Evolutionary conservation across 2,888 invertebrate species (phyloP), one percentile per base, ranked within the genome.

Genomic region (Leptarthrus brevirostris): DNA sequence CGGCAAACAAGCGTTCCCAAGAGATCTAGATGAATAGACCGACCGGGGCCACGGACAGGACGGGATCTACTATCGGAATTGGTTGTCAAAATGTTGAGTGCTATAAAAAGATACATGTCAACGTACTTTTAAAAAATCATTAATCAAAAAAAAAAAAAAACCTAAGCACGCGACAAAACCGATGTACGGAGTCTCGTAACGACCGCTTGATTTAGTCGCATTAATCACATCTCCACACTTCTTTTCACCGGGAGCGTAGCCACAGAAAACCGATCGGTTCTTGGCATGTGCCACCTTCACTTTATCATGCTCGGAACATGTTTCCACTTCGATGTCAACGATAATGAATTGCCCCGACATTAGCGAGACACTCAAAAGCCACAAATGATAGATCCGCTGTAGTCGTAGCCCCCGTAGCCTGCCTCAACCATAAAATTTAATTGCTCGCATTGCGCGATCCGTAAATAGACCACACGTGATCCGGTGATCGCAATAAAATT

Each of bases 381-480:
- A 52, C 34, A 34, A 64, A 24, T 44, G 64, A 64, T 44, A 64
- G 49, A 49, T 49, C 20, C 49, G 49, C 8, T 49, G 40, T 6
- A 20, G 52, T 18, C 12, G 22, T 12, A 20, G n/a, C n/a, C n/a
- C 2, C 53, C 26, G 14, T n/a, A 14, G 69, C 49, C 69, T 69
- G 52, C 69, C 69, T 26, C 69, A 69, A 69, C 34, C 69, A 69
- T 69, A 69, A 69, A 69, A 69, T 52, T 52, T 52, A 52, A 69
- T 69, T 69, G 49, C 30, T 49, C 47, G 47, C 64, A 12, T 66
- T 44, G 24, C 16, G 6, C 16, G 30, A 26, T 49, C 47, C 52
- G 24, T 52, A 69, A 69, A 69, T 69, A 69, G 69, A 69, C 34
- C 69, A 52, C 52, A 52, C 52, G 52, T 69, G 69, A 66, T 66